Percentiles rank a stretch among this genome's conserved stretches.
Conservation (phyloP, 1,140 invertebrate species). For the Brachionus paranguensis region DNA sequence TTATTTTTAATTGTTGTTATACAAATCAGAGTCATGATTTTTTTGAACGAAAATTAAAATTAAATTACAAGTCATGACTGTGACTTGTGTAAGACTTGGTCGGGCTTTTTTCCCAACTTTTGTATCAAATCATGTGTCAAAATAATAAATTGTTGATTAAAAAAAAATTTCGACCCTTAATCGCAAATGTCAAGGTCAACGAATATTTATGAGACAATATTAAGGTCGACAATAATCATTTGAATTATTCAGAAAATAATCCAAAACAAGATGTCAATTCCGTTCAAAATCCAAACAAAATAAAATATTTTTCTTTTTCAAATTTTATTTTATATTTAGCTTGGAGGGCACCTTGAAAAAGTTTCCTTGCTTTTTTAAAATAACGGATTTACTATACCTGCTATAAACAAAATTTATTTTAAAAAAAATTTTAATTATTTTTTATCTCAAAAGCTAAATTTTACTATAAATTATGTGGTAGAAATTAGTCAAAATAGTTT, state of each 20-base stretch:
- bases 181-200: neutral
- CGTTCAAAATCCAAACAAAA: neutral
- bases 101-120: too few relatives aligned
- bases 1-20: too few relatives aligned
- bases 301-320: neutral
- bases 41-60: too few relatives aligned
- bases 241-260: neutral
- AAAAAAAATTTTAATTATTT: neutral
- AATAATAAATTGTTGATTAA: too few relatives aligned
- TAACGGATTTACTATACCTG: neutral
- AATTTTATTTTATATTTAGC: neutral
- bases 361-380: neutral
- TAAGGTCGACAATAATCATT: neutral
- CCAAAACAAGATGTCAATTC: neutral
- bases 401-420: neutral
- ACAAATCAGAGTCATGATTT: too few relatives aligned
- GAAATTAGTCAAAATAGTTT: neutral
- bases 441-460: neutral
- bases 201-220: neutral
- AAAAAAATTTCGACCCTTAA: too few relatives aligned
- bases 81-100: too few relatives aligned
- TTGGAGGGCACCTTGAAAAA: neutral
- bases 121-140: too few relatives aligned
- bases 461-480: neutral
- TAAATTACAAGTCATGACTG: too few relatives aligned